Evolutionary conservation across 1,140 invertebrate genomes (phyloP).

Genomic region (Drosophila neocordata): DNA sequence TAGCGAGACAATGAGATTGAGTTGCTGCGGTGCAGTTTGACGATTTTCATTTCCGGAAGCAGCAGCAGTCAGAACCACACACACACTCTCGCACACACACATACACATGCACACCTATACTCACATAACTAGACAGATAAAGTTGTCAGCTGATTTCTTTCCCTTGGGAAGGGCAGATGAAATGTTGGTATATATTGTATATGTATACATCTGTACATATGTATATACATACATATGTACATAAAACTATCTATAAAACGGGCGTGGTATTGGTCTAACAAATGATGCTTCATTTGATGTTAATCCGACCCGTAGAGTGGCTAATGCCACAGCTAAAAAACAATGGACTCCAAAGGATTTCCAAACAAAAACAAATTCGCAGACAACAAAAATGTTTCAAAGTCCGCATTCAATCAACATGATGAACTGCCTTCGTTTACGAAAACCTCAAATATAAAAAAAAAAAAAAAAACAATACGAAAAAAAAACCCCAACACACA

Average conservation of each 20-base stretch:
- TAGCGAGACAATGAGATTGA: constrained; percentile 80
- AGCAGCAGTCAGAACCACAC: constrained; percentile 54
- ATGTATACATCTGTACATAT: too few species aligned
- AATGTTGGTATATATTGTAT: not conserved
- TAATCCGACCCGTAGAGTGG: not conserved
- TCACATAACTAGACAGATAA: constrained; percentile 59
- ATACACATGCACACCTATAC: constrained; percentile 52
- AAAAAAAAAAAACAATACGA: constrained; percentile 42
- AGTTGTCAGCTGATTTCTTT: constrained; percentile 70
- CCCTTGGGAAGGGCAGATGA: constrained; percentile 25
- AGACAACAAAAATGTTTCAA: constrained; percentile 27
- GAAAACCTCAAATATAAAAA: constrained; percentile 25
- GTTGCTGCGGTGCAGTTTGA: constrained; percentile 51
- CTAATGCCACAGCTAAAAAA: constrained; percentile 26
- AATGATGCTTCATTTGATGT: constrained; percentile 64
- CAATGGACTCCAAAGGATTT: constrained; percentile 64
- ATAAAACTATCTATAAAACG: not conserved
- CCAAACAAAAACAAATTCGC: constrained; percentile 37
- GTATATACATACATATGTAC: too few species aligned
- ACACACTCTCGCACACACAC: constrained; percentile 21
- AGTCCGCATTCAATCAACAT: constrained; percentile 66
- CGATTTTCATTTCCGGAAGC: constrained; percentile 11
- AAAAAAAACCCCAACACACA: constrained; percentile 38
- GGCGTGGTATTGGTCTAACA: constrained; percentile 44
- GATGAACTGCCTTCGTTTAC: constrained; percentile 61